Base-by-base conservation (phyloP, 1,140 invertebrate species). In the Pseudomyrmex dendroicus region DNA sequence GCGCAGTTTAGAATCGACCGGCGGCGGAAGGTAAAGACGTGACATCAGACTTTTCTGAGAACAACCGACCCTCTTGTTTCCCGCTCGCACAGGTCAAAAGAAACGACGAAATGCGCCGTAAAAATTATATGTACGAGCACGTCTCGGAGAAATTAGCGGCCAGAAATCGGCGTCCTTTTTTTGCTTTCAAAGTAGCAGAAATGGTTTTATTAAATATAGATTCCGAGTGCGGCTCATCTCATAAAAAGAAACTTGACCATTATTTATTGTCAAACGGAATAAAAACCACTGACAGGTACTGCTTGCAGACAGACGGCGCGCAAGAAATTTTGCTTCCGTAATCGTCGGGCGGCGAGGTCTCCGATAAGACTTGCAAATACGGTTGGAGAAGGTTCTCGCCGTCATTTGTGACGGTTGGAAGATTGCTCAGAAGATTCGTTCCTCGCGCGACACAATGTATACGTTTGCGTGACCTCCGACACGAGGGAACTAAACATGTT, bases 21-120 rank as follows among this genome's bases (percentile, higher is more conserved):
- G 17, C 20, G 52, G 20, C 57, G 76, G 85, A 86, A 85, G 74
- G 76, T 82, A 54, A 54, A 86, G 56, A 82, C 77, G 73, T 85
- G 86, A 87, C 86, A 76, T 85, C 56, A 83, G 78, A 67, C 44
- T 78, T 83, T 35, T 85, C 78, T 83, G 35, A 48, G 73, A 85
- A 86, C 48, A 70, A 59, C 46, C 46, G 20, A 44, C 15, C 67
- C 48, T 35, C 17, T 80, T 67, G 73, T 84, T 80, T 52, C 17
- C 56, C 57, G 52, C 84, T 86, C 66, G 73, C 84, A 78, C 66
- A 57, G n/a, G 17, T 44, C 56, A 17, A 12, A 10, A 5, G 35
- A 73, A 52, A 50, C 59, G 12, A 5, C n/a, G 54, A 76, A 54
- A 57, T 48, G 64, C 80, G 72, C 50, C 56, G 56, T 59, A 70